These are phyloP conservation scores for Trinectes maculatus DNA, from an alignment of 2,113 vertebrate genomes.

Conservation along the genomic window DNA sequence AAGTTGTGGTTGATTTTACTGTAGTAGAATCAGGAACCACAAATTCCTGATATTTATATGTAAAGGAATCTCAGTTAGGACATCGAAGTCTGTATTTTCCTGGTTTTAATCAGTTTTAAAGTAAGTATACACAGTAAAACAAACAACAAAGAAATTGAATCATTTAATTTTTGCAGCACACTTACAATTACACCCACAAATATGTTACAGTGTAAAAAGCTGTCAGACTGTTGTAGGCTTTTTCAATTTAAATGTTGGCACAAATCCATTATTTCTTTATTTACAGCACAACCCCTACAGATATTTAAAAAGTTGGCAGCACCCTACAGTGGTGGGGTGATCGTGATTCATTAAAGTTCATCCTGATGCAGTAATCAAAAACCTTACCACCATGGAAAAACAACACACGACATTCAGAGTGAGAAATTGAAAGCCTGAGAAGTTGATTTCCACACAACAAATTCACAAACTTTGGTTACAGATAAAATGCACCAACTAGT, in stretches of 20 bases:
- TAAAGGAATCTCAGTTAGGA: too few relatives aligned
- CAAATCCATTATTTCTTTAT: slow-evolving; percentile 43
- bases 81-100: not conserved
- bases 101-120: not conserved
- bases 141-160: slow-evolving; percentile 8
- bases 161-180: slow-evolving; percentile 59
- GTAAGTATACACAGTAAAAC: slow-evolving; percentile 33
- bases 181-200: slow-evolving; percentile 40
- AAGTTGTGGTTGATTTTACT: too few relatives aligned
- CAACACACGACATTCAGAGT: slow-evolving; percentile 68
- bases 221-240: slow-evolving; percentile 32
- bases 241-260: slow-evolving; percentile 57
- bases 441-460: slow-evolving; percentile 51
- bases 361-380: slow-evolving; percentile 33
- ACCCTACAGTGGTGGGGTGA: not conserved
- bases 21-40: too few relatives aligned
- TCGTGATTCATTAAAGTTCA: slow-evolving; percentile 1
- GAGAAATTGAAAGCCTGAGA: slow-evolving; percentile 71
- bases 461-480: slow-evolving; percentile 75
- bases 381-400: slow-evolving; percentile 38
- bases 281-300: slow-evolving; percentile 40
- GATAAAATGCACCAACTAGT: slow-evolving; percentile 61
- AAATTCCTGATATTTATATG: too few relatives aligned
- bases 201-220: slow-evolving; percentile 56
- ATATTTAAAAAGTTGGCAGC: slow-evolving; percentile 33